A percentile compares a stretch with the other conserved stretches of the same genome.
Conservation (phyloP, 1,140 invertebrate genomes). For the Calliopsis andreniformis region DNA sequence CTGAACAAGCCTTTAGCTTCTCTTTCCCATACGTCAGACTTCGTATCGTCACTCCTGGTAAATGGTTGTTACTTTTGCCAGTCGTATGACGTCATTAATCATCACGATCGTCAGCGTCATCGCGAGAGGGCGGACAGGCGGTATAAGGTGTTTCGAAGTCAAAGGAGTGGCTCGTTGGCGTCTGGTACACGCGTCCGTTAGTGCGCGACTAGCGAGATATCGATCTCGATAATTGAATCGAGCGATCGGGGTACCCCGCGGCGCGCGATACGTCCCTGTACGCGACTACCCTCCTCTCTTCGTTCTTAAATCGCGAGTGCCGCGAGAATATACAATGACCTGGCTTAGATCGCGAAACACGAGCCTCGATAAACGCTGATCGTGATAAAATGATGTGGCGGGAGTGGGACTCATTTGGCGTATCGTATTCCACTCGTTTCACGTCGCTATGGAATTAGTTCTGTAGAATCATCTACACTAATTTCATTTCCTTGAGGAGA, state of each 20-base stretch:
- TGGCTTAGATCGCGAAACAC: not conserved
- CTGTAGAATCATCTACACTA: too few relatives aligned
- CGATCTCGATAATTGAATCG: slow-evolving; percentile 70
- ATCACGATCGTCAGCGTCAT: slow-evolving; percentile 56
- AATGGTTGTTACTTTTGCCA: slow-evolving; percentile 48
- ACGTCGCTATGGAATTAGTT: not conserved
- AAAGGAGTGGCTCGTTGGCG: slow-evolving; percentile 38
- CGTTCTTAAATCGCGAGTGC: slow-evolving; percentile 21
- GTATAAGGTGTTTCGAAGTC: slow-evolving; percentile 45
- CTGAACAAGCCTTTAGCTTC: too few relatives aligned
- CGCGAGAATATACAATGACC: slow-evolving; percentile 11
- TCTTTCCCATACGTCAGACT: slow-evolving; percentile 17
- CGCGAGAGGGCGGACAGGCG: slow-evolving; percentile 55
- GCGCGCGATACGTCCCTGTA: slow-evolving; percentile 40
- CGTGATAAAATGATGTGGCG: slow-evolving; percentile 27
- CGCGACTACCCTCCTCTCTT: not conserved
- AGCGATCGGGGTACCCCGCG: slow-evolving; percentile 57
- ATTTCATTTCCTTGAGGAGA: too few relatives aligned
- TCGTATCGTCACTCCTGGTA: slow-evolving; percentile 52
- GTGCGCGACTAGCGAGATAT: slow-evolving; percentile 48
- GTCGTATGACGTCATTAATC: slow-evolving; percentile 63
- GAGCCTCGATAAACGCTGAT: not conserved
- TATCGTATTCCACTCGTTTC: slow-evolving; percentile 6
- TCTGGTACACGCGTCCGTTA: slow-evolving; percentile 18
- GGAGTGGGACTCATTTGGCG: not conserved